Percentiles rank a stretch among this genome's conserved stretches.
Conservation (phyloP, 2,113 vertebrate species). For the Cynopterus brachyotis region DNA sequence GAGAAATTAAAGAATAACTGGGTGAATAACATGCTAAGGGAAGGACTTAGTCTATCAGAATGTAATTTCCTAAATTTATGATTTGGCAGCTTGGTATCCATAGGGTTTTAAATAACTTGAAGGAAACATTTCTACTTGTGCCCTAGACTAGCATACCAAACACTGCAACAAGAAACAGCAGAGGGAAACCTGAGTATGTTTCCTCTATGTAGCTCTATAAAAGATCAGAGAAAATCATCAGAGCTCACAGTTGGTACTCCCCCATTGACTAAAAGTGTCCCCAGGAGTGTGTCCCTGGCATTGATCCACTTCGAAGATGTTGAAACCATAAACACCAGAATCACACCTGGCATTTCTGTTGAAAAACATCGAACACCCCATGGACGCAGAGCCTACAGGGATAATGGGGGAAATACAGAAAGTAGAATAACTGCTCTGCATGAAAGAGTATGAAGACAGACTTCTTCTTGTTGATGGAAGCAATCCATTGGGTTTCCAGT, state of each 20-base stretch:
- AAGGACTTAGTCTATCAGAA: slow-evolving; percentile 47
- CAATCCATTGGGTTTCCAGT: background rate
- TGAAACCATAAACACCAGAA: slow-evolving; percentile 41
- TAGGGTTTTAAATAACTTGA: slow-evolving; percentile 38
- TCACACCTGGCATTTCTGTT: slow-evolving; percentile 46
- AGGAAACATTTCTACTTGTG: background rate
- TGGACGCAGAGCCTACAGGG: background rate
- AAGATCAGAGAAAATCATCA: background rate
- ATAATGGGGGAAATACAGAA: background rate
- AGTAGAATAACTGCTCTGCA: background rate
- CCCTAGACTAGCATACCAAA: background rate
- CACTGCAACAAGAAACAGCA: background rate
- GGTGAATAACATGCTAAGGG: slow-evolving; percentile 14
- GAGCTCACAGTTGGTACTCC: background rate
- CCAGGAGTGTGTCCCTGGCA: slow-evolving; percentile 3
- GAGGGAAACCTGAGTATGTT: background rate
- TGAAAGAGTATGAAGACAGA: slow-evolving; percentile 13
- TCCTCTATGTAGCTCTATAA: background rate
- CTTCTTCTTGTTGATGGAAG: background rate
- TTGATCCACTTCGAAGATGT: slow-evolving; percentile 44
- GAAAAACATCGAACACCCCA: slow-evolving; percentile 34
- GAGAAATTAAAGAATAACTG: slow-evolving; percentile 39
- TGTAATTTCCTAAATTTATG: slow-evolving; percentile 19
- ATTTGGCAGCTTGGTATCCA: background rate
- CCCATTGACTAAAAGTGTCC: background rate